phyloP scores from a whole-genome alignment of 2,797 vertebrate species.

The Amazona ochrocephala region DNA sequence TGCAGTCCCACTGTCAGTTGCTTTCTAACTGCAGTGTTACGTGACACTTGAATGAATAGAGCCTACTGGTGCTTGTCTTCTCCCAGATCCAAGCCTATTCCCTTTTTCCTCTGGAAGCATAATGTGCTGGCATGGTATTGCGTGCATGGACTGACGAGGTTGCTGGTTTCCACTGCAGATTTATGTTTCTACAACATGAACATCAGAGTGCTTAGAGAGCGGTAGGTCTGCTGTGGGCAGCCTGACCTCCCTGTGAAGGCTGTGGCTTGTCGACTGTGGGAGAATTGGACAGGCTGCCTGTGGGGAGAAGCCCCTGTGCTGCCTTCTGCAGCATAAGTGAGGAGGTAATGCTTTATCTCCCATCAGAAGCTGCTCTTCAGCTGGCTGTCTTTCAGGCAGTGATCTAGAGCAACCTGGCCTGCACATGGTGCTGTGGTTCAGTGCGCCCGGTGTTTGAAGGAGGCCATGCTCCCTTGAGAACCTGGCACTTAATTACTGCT shows the following conservation, averaged over 20 bases:
- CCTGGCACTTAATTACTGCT: background rate
- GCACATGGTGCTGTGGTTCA: accelerated
- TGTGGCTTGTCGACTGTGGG: background rate
- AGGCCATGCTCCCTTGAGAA: background rate
- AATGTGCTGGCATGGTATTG: background rate
- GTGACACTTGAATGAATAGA: background rate
- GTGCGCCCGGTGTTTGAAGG: background rate
- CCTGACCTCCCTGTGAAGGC: background rate
- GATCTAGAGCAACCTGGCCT: accelerated
- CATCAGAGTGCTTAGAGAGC: background rate
- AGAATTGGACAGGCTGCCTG: accelerated
- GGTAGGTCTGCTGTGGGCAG: accelerated
- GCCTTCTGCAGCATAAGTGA: background rate
- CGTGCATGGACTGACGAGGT: accelerated
- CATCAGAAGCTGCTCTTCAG: background rate
- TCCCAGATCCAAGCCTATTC: background rate
- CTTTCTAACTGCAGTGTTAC: background rate
- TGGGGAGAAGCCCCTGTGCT: background rate
- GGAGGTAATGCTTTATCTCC: background rate
- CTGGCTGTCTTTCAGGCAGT: background rate
- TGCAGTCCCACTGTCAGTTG: background rate
- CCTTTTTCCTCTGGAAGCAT: background rate
- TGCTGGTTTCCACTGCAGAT: background rate
- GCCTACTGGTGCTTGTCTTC: background rate
- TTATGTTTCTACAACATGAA: background rate